These are phyloP conservation scores for Orthosia cruda DNA, from an alignment of 2,888 invertebrate species.

Conservation along the genomic window DNA sequence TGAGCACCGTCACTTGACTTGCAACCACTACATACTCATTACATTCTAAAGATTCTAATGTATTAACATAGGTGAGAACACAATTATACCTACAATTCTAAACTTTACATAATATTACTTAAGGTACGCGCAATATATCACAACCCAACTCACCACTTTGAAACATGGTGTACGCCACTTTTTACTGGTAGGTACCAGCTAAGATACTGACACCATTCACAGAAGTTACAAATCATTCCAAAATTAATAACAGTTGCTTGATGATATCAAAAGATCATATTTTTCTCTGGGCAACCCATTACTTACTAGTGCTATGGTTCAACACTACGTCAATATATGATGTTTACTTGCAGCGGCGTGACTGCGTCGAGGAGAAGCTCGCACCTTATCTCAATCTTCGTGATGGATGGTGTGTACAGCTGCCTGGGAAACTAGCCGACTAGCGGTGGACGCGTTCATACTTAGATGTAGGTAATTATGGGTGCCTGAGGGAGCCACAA, in stretches of 20 bases:
- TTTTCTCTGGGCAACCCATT: not conserved
- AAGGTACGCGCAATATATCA: too few relatives aligned
- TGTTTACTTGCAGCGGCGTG: not conserved
- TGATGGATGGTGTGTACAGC: slow-evolving; percentile 29
- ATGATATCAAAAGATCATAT: not conserved
- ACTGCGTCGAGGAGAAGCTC: not conserved
- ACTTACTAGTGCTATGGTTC: not conserved
- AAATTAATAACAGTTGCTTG: not conserved
- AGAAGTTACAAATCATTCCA: not conserved
- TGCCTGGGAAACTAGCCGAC: not conserved
- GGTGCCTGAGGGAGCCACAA: not conserved
- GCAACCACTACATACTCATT: slow-evolving; percentile 6
- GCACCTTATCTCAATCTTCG: slow-evolving; percentile 3
- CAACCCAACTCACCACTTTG: not conserved
- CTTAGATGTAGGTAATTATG: not conserved
- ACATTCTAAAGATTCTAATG: not conserved
- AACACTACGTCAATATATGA: not conserved
- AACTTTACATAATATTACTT: not conserved
- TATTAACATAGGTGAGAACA: not conserved
- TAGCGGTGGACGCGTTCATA: not conserved
- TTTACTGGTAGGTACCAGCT: not conserved
- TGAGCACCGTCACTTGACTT: slow-evolving; percentile 21
- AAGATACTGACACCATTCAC: not conserved
- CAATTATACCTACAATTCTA: not conserved
- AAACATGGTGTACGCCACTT: not conserved